Evolutionary conservation across 2,888 invertebrate genomes (phyloP), one percentile per base, ranked within the genome.

Genomic region (Sinodicranocentrus sp.): DNA sequence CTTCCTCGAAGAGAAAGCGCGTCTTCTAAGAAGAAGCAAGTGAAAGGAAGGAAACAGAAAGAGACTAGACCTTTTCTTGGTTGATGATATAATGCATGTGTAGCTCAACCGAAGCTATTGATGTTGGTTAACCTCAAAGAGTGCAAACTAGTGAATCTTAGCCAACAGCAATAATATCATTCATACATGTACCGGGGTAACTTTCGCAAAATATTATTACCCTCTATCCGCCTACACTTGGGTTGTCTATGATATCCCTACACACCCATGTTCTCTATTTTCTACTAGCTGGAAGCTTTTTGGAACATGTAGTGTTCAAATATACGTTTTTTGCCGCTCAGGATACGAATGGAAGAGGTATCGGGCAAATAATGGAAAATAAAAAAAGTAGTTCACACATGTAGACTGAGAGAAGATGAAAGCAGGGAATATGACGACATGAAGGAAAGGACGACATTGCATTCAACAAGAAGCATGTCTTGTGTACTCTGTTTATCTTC

Each of bases 401-500:
- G 13, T 43, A 43, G 43, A 59, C 17, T 13, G 33, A 33, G 72
- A 72, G 15, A 57, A 48, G 75, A 76, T 63, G 76, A 39, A 73
- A 57, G 19, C 28, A 33, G 10, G 5, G 3, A 33, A 33, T 3
- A 33, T 33, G 33, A 33, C 33, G 33, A 33, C 5, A 33, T 48
- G 48, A 10, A 25, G 28, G 21, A 48, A 23, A 23, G 28, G 28
- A 23, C 52, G 78, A 78, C 28, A 52, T n/a, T 68, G 26, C 54
- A 68, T 67, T 59, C 39, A 44, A 33, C 63, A 52, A 70, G 71
- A 78, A 48, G 48, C 33, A 61, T 43, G 48, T 61, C 59, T 65
- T 65, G 63, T 78, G 72, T 67, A 26, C 70, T 71, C 57, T 65
- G 82, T 83, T 83, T 83, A 83, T 83, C 82, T 83, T 77, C 71